Percentiles rank a stretch among this genome's conserved stretches.
Evolutionary conservation across 2,113 vertebrate species (phyloP).

Genomic region (Chloroceryle aenea): DNA sequence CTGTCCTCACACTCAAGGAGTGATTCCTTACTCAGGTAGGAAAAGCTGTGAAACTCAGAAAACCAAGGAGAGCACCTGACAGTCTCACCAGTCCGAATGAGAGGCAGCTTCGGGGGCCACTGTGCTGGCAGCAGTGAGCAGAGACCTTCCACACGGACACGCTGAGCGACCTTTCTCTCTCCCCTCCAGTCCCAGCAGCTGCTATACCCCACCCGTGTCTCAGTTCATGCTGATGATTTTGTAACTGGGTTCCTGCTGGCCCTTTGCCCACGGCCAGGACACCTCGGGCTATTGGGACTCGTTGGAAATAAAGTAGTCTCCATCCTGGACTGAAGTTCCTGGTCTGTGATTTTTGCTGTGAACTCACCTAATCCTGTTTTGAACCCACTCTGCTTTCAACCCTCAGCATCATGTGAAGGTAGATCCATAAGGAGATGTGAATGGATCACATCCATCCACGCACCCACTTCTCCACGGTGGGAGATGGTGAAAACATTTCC

Average conservation of each 20-base stretch:
- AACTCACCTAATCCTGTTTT: background rate
- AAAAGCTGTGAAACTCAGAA: background rate
- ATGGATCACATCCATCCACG: background rate
- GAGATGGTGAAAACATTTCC: background rate
- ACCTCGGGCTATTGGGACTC: background rate
- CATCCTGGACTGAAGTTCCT: background rate
- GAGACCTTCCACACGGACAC: rapidly evolving
- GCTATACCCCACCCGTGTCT: background rate
- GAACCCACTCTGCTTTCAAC: background rate
- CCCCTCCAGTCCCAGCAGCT: background rate
- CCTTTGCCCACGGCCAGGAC: background rate
- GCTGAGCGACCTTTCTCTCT: background rate
- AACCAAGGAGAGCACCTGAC: background rate
- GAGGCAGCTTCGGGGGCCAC: background rate
- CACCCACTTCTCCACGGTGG: background rate
- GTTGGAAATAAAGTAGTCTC: background rate
- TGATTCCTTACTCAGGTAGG: background rate
- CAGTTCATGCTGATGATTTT: background rate
- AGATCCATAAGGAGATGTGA: background rate
- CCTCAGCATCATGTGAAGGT: background rate
- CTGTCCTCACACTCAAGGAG: background rate
- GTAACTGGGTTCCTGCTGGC: background rate
- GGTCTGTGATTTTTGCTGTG: background rate
- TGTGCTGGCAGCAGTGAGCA: background rate
- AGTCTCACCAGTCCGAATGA: background rate